Percentiles rank a stretch among this genome's conserved stretches.
phyloP scores from a whole-genome alignment of 2,888 invertebrate genomes.

The Ceraclea dissimilis region DNA sequence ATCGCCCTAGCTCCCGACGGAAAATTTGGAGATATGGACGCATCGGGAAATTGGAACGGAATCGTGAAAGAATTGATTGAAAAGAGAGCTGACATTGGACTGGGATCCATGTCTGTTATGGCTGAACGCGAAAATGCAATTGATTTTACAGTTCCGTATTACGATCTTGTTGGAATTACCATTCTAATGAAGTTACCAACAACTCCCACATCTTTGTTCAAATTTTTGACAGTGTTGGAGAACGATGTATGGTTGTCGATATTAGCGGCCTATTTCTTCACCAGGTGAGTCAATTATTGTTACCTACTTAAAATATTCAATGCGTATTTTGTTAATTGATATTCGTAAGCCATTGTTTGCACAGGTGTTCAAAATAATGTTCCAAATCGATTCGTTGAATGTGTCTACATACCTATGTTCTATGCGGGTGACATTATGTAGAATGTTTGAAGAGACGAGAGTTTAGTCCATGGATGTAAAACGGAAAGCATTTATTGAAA shows the following conservation, averaged over 20 bases:
- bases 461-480: no score
- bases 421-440: no score
- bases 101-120: conserved; percentile 94
- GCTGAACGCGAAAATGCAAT: conserved; percentile 95
- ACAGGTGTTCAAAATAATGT: no score
- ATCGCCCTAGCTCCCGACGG: conserved; percentile 73
- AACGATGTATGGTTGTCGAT: conserved; percentile 97
- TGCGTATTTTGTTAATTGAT: background rate
- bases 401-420: no score
- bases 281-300: no score
- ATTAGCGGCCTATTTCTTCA: conserved; percentile 89
- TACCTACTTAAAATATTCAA: background rate
- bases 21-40: conserved; percentile 84
- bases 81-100: conserved; percentile 86
- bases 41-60: conserved; percentile 78
- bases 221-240: conserved; percentile 93
- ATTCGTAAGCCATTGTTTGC: no score
- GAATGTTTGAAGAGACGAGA: no score
- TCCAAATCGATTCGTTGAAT: no score
- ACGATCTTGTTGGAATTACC: conserved; percentile 94
- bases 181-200: conserved; percentile 91
- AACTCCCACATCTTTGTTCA: conserved; percentile 87
- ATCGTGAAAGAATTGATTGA: conserved; percentile 74
- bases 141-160: conserved; percentile 97
- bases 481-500: no score